Percentiles rank a stretch among this genome's conserved stretches.
phyloP scores from a whole-genome alignment of 2,888 invertebrate species.

The Trisateles emortualis region DNA sequence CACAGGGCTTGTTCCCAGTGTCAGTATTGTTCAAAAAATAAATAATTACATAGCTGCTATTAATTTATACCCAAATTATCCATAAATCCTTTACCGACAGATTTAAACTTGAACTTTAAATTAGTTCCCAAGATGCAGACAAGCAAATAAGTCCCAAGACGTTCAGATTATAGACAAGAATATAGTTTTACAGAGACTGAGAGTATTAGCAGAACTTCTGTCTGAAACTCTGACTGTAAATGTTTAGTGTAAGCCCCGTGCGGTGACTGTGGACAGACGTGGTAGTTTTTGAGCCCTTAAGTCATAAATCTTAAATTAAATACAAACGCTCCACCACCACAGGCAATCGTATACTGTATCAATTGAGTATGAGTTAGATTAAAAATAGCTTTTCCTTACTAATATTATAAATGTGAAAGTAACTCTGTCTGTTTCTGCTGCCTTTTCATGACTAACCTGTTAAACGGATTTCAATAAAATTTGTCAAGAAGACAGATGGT shows the following conservation, averaged over 20 bases:
- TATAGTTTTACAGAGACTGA: constrained; percentile 5
- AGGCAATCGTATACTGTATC: no score
- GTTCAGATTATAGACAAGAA: constrained; percentile 19
- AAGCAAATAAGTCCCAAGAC: constrained; percentile 13
- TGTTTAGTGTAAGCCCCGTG: constrained; percentile 16
- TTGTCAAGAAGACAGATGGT: no score
- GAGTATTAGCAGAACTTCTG: not conserved
- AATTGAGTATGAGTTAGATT: no score
- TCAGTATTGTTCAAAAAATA: no score
- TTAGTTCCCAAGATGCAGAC: constrained; percentile 18
- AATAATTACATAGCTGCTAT: no score
- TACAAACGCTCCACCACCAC: no score
- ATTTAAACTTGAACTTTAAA: constrained; percentile 27
- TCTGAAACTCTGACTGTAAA: not conserved
- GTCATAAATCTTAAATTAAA: constrained; percentile 2
- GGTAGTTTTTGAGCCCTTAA: constrained; percentile 15
- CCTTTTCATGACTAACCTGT: no score
- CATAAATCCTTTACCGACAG: constrained; percentile 12
- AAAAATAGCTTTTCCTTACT: no score
- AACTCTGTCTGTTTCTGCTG: no score
- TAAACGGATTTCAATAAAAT: no score
- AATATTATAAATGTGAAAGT: no score
- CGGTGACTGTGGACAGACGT: constrained; percentile 17
- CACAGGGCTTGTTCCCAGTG: no score
- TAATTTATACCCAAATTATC: constrained; percentile 4